Conservation (phyloP, 2,797 vertebrate species). For the Pristis pectinata region DNA sequence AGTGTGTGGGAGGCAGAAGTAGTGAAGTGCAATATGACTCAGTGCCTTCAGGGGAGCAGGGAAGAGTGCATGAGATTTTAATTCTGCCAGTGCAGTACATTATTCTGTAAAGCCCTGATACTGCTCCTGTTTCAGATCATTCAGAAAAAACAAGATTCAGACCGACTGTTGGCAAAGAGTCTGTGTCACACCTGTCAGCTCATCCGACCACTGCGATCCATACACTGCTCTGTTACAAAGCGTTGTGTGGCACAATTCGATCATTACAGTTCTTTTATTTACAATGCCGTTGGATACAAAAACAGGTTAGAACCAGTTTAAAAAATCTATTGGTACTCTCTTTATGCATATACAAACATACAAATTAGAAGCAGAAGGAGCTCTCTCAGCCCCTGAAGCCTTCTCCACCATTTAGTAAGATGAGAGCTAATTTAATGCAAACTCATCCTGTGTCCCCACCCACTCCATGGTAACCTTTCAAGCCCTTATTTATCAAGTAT, state of each 20-base stretch:
- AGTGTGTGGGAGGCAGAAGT: too few species aligned
- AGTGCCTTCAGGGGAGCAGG: background rate
- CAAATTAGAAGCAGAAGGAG: too few species aligned
- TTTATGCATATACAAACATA: background rate
- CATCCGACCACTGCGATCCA: slow-evolving; percentile 23
- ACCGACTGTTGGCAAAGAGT: background rate
- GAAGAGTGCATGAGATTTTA: background rate
- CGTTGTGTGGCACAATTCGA: slow-evolving; percentile 36
- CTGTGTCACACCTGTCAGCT: slow-evolving; percentile 38
- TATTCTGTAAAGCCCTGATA: background rate
- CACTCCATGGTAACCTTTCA: too few species aligned
- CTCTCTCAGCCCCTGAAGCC: too few species aligned
- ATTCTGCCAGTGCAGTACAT: background rate
- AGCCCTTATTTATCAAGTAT: too few species aligned
- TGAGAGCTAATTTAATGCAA: too few species aligned
- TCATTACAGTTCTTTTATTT: slow-evolving; percentile 35
- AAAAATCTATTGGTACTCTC: background rate
- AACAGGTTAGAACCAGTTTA: slow-evolving; percentile 17
- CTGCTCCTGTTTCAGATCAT: slow-evolving; percentile 20
- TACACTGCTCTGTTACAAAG: slow-evolving; percentile 30
- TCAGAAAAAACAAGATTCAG: background rate
- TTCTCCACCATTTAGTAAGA: too few species aligned
- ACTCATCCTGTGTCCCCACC: too few species aligned
- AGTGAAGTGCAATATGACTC: background rate
- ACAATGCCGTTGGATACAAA: slow-evolving; percentile 22